Percentiles rank a stretch among this genome's conserved stretches.
phyloP scores from a whole-genome alignment of 1,140 invertebrate species.

The Carposina sasakii region DNA sequence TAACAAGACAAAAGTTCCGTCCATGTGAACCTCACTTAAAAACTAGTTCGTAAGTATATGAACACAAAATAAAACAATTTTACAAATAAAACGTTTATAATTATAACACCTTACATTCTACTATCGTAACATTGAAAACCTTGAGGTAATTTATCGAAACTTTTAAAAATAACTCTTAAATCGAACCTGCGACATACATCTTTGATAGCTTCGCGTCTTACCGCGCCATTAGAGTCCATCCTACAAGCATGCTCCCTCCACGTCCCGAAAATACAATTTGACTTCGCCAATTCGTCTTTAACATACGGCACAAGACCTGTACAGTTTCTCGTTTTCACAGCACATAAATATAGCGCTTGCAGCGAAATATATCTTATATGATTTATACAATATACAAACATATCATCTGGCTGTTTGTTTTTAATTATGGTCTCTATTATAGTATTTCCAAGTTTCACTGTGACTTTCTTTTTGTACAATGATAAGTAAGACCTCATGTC shows the following conservation, averaged over 20 bases:
- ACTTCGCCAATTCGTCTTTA: conserved; percentile 51
- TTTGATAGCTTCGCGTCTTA: conserved; percentile 29
- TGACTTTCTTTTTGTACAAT: conserved; percentile 61
- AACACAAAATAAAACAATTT: background rate
- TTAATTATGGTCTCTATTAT: conserved; percentile 48
- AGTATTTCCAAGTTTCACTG: conserved; percentile 55
- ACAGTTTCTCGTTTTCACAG: conserved; percentile 55
- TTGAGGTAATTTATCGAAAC: conserved; percentile 41
- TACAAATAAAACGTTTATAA: conserved; percentile 29
- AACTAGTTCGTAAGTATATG: background rate
- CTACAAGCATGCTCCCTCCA: conserved; percentile 54
- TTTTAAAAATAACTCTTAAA: conserved; percentile 45
- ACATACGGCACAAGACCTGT: conserved; percentile 41
- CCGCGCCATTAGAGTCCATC: conserved; percentile 42
- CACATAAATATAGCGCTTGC: conserved; percentile 58
- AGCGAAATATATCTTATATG: conserved; percentile 66
- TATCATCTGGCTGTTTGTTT: conserved; percentile 37
- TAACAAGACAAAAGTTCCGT: too few relatives aligned
- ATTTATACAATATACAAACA: conserved; percentile 66
- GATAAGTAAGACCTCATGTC: conserved; percentile 45
- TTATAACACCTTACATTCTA: too few relatives aligned
- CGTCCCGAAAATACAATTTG: conserved; percentile 63
- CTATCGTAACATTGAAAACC: conserved; percentile 57
- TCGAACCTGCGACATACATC: conserved; percentile 52
- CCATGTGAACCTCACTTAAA: conserved; percentile 14